Base-by-base conservation (phyloP, 2,113 vertebrate species). In the Poecilia latipinna region DNA sequence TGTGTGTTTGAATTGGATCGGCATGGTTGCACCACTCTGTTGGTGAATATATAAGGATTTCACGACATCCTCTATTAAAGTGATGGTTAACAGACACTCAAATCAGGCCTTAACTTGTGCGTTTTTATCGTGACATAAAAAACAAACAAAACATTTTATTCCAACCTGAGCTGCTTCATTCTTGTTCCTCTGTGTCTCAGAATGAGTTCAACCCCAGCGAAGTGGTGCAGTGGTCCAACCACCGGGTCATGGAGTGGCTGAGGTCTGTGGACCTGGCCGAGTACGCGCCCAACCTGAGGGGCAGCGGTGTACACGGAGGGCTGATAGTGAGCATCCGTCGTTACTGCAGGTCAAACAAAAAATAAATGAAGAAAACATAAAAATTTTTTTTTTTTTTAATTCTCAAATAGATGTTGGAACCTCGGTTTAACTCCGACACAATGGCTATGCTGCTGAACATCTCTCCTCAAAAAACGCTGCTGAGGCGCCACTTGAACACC, bases 221-320 rank as follows among this genome's bases (percentile, higher is more conserved):
- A 67, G 98, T 98, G 57, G 94, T 98, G 10, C 97, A 98, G 86
- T 99, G 98, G 98, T 99, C 98, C 54, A 99, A 99, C 83, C 98
- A 99, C 91, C 90, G 97, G 33, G 97, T 99, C 82, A 99, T 99
- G 98, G 98, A 99, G 78, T 99, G 98, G 98, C 91, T 99, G 65
- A 85, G 98, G 15, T 98, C 97, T 0, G 98, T 98, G 54, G 98
- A 99, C 82, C 94, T 99, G 88, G 98, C 98, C 0, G 98, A 99
- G 78, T 99, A 99, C 0, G 98, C 98, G 0, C 98, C 98, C n/a
- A 99, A 99, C 87, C 96, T 99, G 78, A 93, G 98, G 73, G 98
- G 98, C 78, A 99, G 98, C 0, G 97, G 98, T 0, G 97, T 99
- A 42, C 98, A 99, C 0, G 98, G 98, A 1, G 98, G 97, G 4